Evolutionary conservation across 2,797 vertebrate genomes (phyloP).

Genomic region (Potorous gilbertii): DNA sequence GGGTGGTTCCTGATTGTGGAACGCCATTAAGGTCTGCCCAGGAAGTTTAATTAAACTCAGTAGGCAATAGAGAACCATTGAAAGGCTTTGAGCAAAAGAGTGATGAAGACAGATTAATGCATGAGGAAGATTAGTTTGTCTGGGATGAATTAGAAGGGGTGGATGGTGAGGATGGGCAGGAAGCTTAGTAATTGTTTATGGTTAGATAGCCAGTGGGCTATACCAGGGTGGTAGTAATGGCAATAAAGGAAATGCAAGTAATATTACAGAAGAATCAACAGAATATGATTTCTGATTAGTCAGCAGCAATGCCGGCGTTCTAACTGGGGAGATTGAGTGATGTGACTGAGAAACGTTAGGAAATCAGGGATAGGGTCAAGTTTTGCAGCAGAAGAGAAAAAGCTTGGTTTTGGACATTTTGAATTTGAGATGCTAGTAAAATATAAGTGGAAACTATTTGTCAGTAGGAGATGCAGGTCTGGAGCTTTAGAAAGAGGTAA

Average conservation of each 20-base stretch:
- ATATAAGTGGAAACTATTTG: not conserved
- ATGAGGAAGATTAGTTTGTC: not conserved
- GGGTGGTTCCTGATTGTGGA: not conserved
- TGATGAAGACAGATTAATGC: not conserved
- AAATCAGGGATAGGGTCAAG: not conserved
- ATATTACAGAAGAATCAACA: not conserved
- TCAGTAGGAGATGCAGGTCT: not conserved
- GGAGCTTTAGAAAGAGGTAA: not conserved
- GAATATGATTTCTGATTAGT: not conserved
- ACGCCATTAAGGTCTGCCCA: not conserved
- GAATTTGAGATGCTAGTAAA: not conserved
- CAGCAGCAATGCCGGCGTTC: not conserved
- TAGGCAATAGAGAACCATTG: not conserved
- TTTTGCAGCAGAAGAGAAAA: not conserved
- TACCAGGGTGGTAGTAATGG: not conserved
- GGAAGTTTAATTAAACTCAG: not conserved
- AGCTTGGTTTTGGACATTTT: not conserved
- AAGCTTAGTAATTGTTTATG: not conserved
- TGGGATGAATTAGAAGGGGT: not conserved
- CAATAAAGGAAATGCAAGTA: not conserved
- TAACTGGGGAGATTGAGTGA: not conserved
- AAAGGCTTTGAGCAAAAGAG: not conserved
- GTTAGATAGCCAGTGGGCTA: not conserved
- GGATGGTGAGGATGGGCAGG: not conserved
- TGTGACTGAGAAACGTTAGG: not conserved